phyloP scores from a whole-genome alignment of 2,113 vertebrate species.

The Todiramphus saurophagus region DNA sequence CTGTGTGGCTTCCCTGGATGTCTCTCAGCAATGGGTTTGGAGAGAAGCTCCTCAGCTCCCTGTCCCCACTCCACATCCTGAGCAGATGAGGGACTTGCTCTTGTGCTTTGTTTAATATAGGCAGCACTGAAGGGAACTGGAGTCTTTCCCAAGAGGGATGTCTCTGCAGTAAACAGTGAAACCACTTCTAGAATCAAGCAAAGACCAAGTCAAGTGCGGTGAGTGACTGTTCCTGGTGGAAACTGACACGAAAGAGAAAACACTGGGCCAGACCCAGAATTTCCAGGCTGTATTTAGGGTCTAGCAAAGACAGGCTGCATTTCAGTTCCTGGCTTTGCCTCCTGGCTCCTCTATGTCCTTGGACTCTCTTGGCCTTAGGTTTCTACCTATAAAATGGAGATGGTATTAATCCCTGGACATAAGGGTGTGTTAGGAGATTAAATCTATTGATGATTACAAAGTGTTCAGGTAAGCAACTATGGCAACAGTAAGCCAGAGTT shows the following conservation, averaged over 20 bases:
- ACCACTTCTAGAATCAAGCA: background rate
- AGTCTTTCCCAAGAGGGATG: background rate
- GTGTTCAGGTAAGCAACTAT: background rate
- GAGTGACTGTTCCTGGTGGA: background rate
- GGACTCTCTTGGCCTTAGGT: background rate
- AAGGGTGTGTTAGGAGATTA: background rate
- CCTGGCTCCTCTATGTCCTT: background rate
- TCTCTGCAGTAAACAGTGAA: background rate
- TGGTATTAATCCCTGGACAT: background rate
- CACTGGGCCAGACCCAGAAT: background rate
- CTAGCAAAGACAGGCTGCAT: background rate
- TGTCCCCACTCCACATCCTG: background rate
- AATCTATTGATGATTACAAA: background rate
- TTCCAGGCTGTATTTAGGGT: background rate
- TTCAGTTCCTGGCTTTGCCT: background rate
- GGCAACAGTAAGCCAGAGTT: background rate
- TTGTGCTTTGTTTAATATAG: too few relatives aligned
- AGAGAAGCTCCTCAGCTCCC: background rate
- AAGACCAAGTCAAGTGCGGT: fast-evolving
- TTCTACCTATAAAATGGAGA: background rate
- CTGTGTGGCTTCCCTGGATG: background rate
- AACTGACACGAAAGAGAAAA: fast-evolving
- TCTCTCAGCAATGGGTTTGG: background rate
- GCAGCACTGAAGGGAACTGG: fast-evolving
- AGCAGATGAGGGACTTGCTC: background rate